These are phyloP conservation scores for Pachyuromys duprasi DNA, from an alignment of 2,797 vertebrate species.

Conservation along the genomic window DNA sequence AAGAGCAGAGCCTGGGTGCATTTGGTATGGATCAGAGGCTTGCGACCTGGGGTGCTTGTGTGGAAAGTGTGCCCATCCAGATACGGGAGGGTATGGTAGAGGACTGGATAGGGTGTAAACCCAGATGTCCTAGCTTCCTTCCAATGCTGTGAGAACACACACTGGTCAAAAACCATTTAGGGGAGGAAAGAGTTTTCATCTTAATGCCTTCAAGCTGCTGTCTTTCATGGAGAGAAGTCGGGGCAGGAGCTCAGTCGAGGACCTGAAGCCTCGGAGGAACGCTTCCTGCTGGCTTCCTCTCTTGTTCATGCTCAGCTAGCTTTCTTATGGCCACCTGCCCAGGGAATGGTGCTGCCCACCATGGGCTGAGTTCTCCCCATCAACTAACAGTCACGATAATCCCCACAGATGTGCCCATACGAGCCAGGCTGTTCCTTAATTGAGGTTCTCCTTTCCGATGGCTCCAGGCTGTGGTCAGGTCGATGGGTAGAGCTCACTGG, in stretches of 20 bases:
- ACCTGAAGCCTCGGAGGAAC: neutral
- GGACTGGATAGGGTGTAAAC: neutral
- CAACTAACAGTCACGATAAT: neutral
- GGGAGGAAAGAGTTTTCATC: neutral
- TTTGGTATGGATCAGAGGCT: neutral
- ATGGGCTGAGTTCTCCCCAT: neutral
- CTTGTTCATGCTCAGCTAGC: neutral
- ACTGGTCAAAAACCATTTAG: neutral
- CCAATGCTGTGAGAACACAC: neutral
- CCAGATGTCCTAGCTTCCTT: neutral
- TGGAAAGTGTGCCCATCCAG: neutral
- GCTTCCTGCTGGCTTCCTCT: neutral
- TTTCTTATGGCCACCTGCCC: neutral
- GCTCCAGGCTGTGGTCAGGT: neutral
- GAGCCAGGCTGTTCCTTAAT: too few species aligned
- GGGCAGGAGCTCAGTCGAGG: neutral
- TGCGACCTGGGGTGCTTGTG: neutral
- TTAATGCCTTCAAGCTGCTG: neutral
- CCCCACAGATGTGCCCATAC: neutral
- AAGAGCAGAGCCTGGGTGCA: neutral
- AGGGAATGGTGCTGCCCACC: neutral
- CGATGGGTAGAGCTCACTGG: neutral
- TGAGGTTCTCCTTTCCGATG: neutral
- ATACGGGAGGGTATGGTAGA: neutral
- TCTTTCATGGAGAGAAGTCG: neutral